Evolutionary conservation across 2,113 vertebrate species (phyloP).

Genomic region (Melospiza georgiana): DNA sequence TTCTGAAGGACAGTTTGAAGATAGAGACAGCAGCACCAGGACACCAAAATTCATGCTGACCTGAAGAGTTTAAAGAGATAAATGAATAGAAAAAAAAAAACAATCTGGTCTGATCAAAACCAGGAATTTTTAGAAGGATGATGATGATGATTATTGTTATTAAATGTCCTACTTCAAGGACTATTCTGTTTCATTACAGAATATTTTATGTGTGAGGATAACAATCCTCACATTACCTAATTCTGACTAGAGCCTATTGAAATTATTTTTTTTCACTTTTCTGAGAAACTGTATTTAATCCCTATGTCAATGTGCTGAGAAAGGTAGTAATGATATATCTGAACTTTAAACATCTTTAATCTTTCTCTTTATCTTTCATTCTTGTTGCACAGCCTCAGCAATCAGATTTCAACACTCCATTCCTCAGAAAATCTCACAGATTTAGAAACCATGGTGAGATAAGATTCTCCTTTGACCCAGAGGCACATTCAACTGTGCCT

Average conservation of each 20-base stretch:
- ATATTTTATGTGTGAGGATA: constrained; percentile 55
- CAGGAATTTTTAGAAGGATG: constrained; percentile 41
- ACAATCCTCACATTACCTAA: constrained; percentile 52
- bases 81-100: neutral
- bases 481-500: constrained; percentile 27
- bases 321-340: constrained; percentile 74
- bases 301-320: constrained; percentile 64
- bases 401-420: constrained; percentile 70
- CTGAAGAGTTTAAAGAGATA: neutral
- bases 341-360: constrained; percentile 76
- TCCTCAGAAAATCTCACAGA: constrained; percentile 65
- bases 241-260: constrained; percentile 63
- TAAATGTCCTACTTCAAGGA: constrained; percentile 31
- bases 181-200: constrained; percentile 38
- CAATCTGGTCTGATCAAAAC: constrained; percentile 44
- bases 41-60: neutral
- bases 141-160: neutral
- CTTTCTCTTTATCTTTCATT: constrained; percentile 73
- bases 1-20: neutral
- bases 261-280: constrained; percentile 65
- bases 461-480: constrained; percentile 57
- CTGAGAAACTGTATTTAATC: constrained; percentile 71
- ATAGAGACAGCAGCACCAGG: neutral
- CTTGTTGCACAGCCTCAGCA: constrained; percentile 66
- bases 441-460: constrained; percentile 66